Conservation (phyloP, 2,113 vertebrate species). For the Brienomyrus longianalis region DNA sequence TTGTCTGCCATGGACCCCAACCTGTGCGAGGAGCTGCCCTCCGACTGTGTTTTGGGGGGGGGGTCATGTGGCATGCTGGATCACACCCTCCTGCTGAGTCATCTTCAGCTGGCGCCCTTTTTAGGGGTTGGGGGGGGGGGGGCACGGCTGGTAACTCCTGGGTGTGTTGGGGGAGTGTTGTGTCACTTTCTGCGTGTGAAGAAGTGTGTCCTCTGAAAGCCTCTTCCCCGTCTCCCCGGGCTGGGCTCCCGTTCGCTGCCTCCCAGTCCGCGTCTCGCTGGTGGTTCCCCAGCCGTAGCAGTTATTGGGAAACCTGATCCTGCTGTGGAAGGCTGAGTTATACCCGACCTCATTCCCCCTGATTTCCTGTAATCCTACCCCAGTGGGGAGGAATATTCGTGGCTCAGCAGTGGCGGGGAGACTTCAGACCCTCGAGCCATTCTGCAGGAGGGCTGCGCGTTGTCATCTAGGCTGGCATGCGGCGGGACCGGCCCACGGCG, state of each 20-base stretch:
- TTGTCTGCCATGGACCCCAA: background rate
- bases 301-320: conserved; percentile 64
- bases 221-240: background rate
- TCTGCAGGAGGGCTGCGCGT: conserved; percentile 39
- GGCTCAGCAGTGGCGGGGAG: conserved; percentile 63
- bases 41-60: background rate
- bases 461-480: conserved; percentile 42
- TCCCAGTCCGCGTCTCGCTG: conserved; percentile 42
- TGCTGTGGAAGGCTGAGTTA: conserved; percentile 69
- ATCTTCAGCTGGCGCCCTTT: background rate
- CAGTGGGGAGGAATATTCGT: conserved; percentile 89
- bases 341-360: conserved; percentile 72
- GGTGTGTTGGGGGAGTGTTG: background rate
- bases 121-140: background rate
- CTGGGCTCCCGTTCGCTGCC: conserved; percentile 25
- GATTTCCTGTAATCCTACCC: conserved; percentile 95
- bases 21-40: background rate
- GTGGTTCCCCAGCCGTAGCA: conserved; percentile 51
- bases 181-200: background rate
- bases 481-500: conserved; percentile 55
- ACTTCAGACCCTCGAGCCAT: conserved; percentile 59
- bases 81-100: background rate
- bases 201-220: background rate
- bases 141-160: background rate
- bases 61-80: background rate